Evolutionary conservation across 2,797 vertebrate species (phyloP).

Genomic region (Poecilia picta): DNA sequence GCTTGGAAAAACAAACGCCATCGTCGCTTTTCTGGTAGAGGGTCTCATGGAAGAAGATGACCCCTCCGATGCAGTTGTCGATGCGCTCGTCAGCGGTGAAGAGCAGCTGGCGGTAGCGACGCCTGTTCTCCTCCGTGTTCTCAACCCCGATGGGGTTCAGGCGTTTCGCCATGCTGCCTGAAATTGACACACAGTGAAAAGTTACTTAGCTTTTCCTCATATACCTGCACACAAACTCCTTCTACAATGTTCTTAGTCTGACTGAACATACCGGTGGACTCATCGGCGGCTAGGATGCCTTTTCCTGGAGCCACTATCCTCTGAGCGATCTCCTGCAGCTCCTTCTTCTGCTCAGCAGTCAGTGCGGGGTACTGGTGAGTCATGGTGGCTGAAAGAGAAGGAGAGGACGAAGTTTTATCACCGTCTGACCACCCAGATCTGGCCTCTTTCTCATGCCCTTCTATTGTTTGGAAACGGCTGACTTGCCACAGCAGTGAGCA

Average conservation of each 20-base stretch:
- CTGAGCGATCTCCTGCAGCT: slow-evolving; percentile 79
- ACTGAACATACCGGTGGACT: slow-evolving; percentile 78
- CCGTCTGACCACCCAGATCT: slow-evolving; percentile 14
- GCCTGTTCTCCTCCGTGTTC: slow-evolving; percentile 96
- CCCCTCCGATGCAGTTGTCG: slow-evolving; percentile 91
- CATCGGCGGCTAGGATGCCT: slow-evolving; percentile 84
- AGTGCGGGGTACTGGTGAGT: slow-evolving; percentile 86
- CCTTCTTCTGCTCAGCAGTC: slow-evolving; percentile 91
- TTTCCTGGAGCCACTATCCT: slow-evolving; percentile 83
- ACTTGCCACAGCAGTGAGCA: background rate
- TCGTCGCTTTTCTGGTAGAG: slow-evolving; percentile 95
- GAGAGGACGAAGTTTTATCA: slow-evolving; percentile 33
- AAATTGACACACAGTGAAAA: background rate
- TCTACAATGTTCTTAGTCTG: background rate
- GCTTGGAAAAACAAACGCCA: slow-evolving; percentile 85
- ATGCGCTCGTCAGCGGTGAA: slow-evolving; percentile 93
- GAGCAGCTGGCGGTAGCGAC: slow-evolving; percentile 94
- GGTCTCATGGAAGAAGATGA: slow-evolving; percentile 99
- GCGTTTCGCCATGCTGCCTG: slow-evolving; percentile 97
- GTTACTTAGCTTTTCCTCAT: background rate
- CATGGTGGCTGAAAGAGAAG: slow-evolving; percentile 68
- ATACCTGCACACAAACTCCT: background rate
- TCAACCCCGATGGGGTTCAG: slow-evolving; percentile 95
- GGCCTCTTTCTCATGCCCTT: slow-evolving; percentile 23
- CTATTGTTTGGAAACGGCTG: slow-evolving; percentile 24